Percentiles rank a stretch among this genome's conserved stretches.
Conservation (phyloP, 2,888 invertebrate genomes). For the Anthophora plumipes region DNA sequence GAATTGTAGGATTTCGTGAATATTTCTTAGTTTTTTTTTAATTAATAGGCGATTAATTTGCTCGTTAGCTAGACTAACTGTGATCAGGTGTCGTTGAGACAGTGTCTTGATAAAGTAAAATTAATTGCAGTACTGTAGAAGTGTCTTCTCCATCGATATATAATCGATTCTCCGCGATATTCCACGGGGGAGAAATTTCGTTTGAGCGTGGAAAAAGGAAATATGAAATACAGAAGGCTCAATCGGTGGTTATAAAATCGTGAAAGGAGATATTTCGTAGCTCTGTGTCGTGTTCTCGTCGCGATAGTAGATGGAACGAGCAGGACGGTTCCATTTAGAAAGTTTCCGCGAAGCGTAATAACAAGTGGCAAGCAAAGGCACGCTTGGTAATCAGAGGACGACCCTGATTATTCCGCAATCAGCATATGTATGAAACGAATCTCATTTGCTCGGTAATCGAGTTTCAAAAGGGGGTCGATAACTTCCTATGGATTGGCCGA, state of each 20-base stretch:
- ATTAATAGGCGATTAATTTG: no score
- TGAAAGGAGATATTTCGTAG: slow-evolving; percentile 1
- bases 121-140: no score
- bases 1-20: not conserved
- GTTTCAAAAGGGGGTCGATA: slow-evolving; percentile 13
- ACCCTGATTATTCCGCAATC: slow-evolving; percentile 39
- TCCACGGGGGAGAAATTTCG: not conserved
- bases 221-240: no score
- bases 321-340: slow-evolving; percentile 8
- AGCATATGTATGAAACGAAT: slow-evolving; percentile 44
- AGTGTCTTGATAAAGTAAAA: no score
- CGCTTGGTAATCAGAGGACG: slow-evolving; percentile 7
- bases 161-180: not conserved
- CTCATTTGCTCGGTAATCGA: slow-evolving; percentile 44
- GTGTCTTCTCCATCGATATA: no score
- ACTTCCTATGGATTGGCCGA: not conserved
- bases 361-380: slow-evolving; percentile 3
- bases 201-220: not conserved
- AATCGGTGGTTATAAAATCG: not conserved
- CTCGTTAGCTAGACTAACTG: no score
- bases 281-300: not conserved
- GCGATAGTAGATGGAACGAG: no score
- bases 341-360: slow-evolving; percentile 16
- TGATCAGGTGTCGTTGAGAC: no score
- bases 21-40: no score